These are phyloP conservation scores for Rhinichthys osculus DNA, from an alignment of 2,797 vertebrate genomes.

Conservation along the genomic window DNA sequence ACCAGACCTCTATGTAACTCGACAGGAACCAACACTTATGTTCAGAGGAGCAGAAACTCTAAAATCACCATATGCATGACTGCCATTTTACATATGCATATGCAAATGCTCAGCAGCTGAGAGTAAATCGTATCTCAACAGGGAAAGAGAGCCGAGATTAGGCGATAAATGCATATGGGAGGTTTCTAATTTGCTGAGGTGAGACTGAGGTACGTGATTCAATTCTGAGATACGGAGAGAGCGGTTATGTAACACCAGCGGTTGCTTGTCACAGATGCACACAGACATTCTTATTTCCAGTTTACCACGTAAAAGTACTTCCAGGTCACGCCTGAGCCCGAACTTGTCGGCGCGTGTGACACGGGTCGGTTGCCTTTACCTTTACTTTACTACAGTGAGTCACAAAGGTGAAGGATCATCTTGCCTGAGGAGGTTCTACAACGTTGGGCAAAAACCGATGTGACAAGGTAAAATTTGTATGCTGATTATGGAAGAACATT, in stretches of 20 bases:
- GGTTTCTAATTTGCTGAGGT: constrained; percentile 34
- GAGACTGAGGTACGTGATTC: constrained; percentile 7
- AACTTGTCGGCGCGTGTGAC: background rate
- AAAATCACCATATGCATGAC: constrained; percentile 29
- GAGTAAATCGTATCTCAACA: background rate
- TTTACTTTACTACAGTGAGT: constrained; percentile 19
- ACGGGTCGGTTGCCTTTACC: background rate
- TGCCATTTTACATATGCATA: constrained; percentile 36
- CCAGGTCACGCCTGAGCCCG: constrained; percentile 45
- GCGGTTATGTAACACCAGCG: constrained; percentile 43
- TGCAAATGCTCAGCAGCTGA: constrained; percentile 22
- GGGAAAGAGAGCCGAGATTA: constrained; percentile 30
- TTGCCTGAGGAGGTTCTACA: constrained; percentile 14
- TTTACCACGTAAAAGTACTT: constrained; percentile 45
- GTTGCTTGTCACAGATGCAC: constrained; percentile 41
- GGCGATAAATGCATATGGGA: constrained; percentile 42
- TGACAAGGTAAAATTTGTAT: constrained; percentile 20
- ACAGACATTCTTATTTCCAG: constrained; percentile 12
- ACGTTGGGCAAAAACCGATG: constrained; percentile 19
- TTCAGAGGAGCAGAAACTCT: constrained; percentile 38
- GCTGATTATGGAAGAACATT: background rate
- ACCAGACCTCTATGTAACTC: constrained; percentile 8
- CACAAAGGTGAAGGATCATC: constrained; percentile 48
- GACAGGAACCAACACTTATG: constrained; percentile 16
- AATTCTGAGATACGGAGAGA: background rate